phyloP scores from a whole-genome alignment of 2,113 vertebrate genomes.

The Clarias gariepinus region DNA sequence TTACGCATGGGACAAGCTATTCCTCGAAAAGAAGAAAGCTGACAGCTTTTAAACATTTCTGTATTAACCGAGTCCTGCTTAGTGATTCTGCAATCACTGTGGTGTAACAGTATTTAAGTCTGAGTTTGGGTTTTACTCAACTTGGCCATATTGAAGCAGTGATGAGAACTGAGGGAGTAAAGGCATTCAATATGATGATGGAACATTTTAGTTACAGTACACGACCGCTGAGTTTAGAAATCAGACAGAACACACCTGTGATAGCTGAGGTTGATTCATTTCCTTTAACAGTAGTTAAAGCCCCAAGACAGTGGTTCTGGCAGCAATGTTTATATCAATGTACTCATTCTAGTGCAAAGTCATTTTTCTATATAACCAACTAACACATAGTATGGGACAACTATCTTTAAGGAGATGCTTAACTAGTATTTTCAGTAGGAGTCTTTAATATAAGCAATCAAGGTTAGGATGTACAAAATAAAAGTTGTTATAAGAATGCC shows the following conservation, averaged over 20 bases:
- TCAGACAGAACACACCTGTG: not conserved
- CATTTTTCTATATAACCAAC: not conserved
- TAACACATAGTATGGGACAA: not conserved
- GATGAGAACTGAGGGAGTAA: too few relatives aligned
- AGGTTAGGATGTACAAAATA: not conserved
- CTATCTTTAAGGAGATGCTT: not conserved
- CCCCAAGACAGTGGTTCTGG: not conserved
- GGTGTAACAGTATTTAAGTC: not conserved
- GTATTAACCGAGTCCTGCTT: not conserved
- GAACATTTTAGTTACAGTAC: not conserved
- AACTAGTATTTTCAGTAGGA: not conserved
- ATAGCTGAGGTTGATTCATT: not conserved
- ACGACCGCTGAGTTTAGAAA: not conserved
- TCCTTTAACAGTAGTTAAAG: not conserved
- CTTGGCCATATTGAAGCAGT: not conserved
- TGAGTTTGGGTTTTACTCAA: not conserved
- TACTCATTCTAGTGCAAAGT: not conserved
- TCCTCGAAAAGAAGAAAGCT: not conserved
- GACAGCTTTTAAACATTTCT: not conserved
- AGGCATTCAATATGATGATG: not conserved
- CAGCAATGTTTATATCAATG: not conserved
- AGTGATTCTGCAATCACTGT: not conserved
- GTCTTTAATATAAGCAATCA: not conserved
- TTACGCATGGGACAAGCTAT: not conserved
- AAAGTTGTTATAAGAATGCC: not conserved